Base-by-base conservation (phyloP, 2,888 invertebrate genomes). In the Microctonus hyperodae region DNA sequence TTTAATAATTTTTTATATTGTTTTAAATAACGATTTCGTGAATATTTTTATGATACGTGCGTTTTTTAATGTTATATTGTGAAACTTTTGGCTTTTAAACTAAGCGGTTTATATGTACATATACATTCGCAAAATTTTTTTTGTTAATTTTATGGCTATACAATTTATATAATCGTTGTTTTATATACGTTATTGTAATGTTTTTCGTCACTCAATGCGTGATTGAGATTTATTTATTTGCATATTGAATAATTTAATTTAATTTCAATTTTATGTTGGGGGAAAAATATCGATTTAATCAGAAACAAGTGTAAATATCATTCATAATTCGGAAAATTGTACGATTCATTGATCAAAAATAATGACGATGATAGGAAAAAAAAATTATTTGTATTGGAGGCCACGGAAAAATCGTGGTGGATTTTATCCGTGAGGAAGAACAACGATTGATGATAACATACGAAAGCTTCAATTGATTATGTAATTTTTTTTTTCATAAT, bases 401-500 rank as follows among this genome's bases (percentile, higher is more conserved):
- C 20, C 44, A 44, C 16, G 16, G 44, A 44, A 44, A n/a, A 16
- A 44, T 16, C 16, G 4, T 4, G 16, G 16, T n/a, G 7, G 44
- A 44, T 44, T 44, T 16, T 44, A 16, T 7, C 7, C 9, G 16
- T 7, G 7, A 44, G 44, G 44, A 44, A 44, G 44, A 44, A 44
- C 44, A 44, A 44, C 16, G 44, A 44, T 44, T 44, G 7, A 23
- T 28, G 10, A 23, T n/a, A n/a, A 53, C 13, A 6, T 28, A 20
- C n/a, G 6, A 10, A 28, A 55, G 55, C 55, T 16, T 28, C 13
- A 31, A 33, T 33, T 55, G 55, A 55, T 55, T 55, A 55, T 22
- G 28, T 62, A 13, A 33, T 56, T 66, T 44, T 53, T 65, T 20
- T 22, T 64, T 61, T 58, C 22, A 28, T 50, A 58, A 69, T 48